Evolutionary conservation across 2,797 vertebrate species (phyloP).

Genomic region (Cephalopachus bancanus): DNA sequence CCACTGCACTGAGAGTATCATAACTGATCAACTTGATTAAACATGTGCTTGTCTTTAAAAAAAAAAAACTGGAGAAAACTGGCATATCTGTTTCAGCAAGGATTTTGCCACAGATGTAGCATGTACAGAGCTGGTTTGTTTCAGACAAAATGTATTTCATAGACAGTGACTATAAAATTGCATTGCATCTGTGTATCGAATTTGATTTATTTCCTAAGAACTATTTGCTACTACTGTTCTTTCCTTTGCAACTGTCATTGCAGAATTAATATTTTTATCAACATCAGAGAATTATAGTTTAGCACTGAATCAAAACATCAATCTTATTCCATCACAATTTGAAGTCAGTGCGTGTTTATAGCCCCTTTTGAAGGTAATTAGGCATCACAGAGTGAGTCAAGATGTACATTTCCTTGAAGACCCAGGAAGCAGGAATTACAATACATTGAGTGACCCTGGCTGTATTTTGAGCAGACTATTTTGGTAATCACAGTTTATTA

Average conservation of each 20-base stretch:
- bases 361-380: background rate
- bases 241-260: background rate
- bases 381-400: background rate
- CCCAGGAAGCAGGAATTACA: background rate
- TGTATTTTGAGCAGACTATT: background rate
- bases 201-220: background rate
- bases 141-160: background rate
- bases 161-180: background rate
- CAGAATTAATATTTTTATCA: constrained; percentile 52
- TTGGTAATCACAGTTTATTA: constrained; percentile 2
- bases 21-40: background rate
- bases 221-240: background rate
- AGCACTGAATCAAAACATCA: background rate
- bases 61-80: background rate
- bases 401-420: background rate
- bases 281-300: background rate
- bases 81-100: background rate
- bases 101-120: background rate
- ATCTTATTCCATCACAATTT: background rate
- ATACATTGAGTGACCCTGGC: background rate
- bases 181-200: background rate
- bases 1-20: background rate
- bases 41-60: background rate
- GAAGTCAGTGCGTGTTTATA: background rate
- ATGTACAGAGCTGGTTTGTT: background rate